Conservation (phyloP, 2,888 invertebrate species). For the Caenorhabditis sinica region DNA sequence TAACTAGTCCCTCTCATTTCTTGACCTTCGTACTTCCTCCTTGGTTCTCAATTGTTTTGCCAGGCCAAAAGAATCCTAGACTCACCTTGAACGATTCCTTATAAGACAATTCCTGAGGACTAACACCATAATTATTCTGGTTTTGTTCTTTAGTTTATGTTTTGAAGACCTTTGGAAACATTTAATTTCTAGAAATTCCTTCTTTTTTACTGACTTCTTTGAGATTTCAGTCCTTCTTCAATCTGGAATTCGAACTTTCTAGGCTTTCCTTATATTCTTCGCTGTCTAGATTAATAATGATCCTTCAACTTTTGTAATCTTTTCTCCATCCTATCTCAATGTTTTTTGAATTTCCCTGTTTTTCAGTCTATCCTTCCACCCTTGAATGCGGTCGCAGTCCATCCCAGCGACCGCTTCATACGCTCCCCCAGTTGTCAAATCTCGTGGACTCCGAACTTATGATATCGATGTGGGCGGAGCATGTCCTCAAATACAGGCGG, state of each 20-base stretch:
- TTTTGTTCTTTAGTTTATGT: neutral
- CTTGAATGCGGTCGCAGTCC: constrained; percentile 39
- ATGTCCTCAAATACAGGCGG: neutral
- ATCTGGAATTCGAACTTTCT: neutral
- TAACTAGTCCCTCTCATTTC: neutral
- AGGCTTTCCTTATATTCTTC: too few species aligned
- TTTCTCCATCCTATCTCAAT: neutral
- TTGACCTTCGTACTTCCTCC: neutral
- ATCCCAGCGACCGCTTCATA: constrained; percentile 57
- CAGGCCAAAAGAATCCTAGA: neutral
- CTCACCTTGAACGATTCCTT: constrained; percentile 4
- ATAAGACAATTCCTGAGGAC: too few species aligned
- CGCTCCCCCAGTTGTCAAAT: constrained; percentile 59
- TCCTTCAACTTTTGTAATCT: neutral
- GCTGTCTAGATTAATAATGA: too few species aligned
- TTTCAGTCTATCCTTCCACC: constrained; percentile 5
- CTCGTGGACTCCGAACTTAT: constrained; percentile 53
- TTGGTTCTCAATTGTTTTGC: neutral
- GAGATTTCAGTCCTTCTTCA: too few species aligned
- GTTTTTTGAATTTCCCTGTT: neutral
- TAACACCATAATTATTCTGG: constrained; percentile 12
- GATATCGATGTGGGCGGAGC: constrained; percentile 51
- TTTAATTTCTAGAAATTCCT: neutral
- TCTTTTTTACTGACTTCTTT: neutral
- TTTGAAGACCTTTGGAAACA: neutral